Evolutionary conservation across 2,113 vertebrate genomes (phyloP).

Genomic region (Rhinopomastus cyanomelas): DNA sequence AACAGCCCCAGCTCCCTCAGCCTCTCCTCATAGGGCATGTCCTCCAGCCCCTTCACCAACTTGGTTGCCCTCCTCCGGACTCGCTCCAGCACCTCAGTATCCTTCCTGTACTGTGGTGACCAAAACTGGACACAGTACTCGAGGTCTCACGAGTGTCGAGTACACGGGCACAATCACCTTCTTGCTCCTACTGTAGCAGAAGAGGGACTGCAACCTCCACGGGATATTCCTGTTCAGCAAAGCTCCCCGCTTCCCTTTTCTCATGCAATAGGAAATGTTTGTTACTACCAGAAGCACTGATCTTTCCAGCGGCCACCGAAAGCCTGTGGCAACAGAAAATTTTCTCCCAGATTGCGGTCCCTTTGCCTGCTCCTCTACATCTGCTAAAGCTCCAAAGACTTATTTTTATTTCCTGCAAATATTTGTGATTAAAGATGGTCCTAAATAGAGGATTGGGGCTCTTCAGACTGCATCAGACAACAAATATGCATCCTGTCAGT

Average conservation of each 20-base stretch:
- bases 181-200: no score
- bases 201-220: background rate
- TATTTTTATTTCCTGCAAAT: slow-evolving; percentile 41
- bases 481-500: slow-evolving; percentile 56
- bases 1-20: no score
- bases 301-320: background rate
- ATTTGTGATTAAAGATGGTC: slow-evolving; percentile 23
- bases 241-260: background rate
- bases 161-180: no score
- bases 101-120: no score
- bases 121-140: no score
- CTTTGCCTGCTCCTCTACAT: background rate
- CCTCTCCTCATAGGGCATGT: no score
- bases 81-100: no score
- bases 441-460: slow-evolving; percentile 35
- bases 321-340: background rate
- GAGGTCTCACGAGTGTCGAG: no score
- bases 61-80: no score
- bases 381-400: background rate
- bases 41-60: no score
- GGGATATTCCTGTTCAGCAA: background rate
- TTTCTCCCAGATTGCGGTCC: background rate
- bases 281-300: background rate
- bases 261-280: background rate
- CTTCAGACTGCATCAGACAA: slow-evolving; percentile 60